phyloP scores from a whole-genome alignment of 2,888 invertebrate genomes.

The Congeria kusceri region DNA sequence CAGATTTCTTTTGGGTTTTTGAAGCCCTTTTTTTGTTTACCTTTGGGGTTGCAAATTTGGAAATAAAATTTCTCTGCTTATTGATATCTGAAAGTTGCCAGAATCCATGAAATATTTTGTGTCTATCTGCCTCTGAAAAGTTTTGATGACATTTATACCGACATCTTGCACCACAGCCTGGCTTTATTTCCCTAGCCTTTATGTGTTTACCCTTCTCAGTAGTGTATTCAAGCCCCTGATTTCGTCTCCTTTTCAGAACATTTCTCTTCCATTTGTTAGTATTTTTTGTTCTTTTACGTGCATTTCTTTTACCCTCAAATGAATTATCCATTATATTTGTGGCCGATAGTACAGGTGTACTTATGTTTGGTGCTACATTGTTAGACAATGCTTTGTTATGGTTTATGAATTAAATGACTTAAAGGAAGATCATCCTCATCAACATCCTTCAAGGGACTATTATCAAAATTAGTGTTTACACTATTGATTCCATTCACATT shows the following conservation, averaged over 20 bases:
- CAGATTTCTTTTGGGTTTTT: too few species aligned
- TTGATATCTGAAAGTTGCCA: conserved; percentile 24
- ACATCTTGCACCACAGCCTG: conserved; percentile 22
- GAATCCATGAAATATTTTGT: conserved; percentile 27
- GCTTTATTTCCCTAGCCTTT: conserved; percentile 2
- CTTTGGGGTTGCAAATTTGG: conserved; percentile 7
- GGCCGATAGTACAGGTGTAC: too few species aligned
- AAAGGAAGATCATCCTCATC: too few species aligned
- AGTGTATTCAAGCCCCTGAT: conserved; percentile 9
- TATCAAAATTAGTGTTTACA: too few species aligned
- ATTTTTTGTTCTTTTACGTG: too few species aligned
- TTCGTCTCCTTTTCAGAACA: conserved; percentile 13
- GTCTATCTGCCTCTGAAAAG: conserved; percentile 10
- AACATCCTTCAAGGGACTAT: too few species aligned
- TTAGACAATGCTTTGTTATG: too few species aligned
- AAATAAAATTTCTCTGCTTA: conserved; percentile 30
- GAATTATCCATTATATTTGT: too few species aligned
- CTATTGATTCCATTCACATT: too few species aligned
- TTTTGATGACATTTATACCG: conserved; percentile 17
- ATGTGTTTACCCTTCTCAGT: not conserved
- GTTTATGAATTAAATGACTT: too few species aligned
- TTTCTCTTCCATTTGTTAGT: conserved; percentile 27
- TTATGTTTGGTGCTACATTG: too few species aligned
- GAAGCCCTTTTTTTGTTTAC: not conserved
- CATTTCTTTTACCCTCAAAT: too few species aligned